Evolutionary conservation across 2,888 invertebrate genomes (phyloP), one percentile per base, ranked within the genome.

Genomic region (Galeruca laticollis): DNA sequence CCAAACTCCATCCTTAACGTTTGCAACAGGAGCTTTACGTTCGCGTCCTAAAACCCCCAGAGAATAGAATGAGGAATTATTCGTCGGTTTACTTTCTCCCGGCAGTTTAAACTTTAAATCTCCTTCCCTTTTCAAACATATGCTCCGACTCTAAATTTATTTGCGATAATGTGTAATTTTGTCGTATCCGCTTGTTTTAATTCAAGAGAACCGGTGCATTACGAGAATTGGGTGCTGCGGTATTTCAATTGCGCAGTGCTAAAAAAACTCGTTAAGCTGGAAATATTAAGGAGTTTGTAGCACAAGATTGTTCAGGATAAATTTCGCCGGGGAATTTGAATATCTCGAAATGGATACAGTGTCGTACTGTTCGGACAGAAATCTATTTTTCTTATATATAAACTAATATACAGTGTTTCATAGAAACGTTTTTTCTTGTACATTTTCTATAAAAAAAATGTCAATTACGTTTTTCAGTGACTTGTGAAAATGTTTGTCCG

Each of bases 111-210:
- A 57, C 56, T 47, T 64, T 57, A 57, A 57, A 64, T 47, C 57
- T 33, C 21, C 15, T 26, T 47, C 18, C 33, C 10, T 18, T 56
- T 57, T 57, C 31, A 43, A 57, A 56, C 57, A 56, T 33, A 64
- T 64, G 57, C 57, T 47, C 9, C 47, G 40, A 40, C 64, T 18
- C 35, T 54, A 26, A 64, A 49, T 62, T 62, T 15, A 64, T 64
- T 64, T 57, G 47, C 20, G 57, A 64, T 57, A 64, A 63, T 56
- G 63, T 21, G 54, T 26, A 64, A 40, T 57, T 54, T 56, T 56
- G 57, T 57, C 31, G 31, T 43, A 26, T 35, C 33, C 15, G 54
- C 56, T 52, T 35, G 21, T 37, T 62, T 51, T 13, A 51, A 62
- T 60, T 21, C 1, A 37, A 52, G n/a, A 26, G n/a, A 26, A 26